Evolutionary conservation across 2,888 invertebrate species (phyloP), one percentile per base, ranked within the genome.

Genomic region (Notodonta ziczac): DNA sequence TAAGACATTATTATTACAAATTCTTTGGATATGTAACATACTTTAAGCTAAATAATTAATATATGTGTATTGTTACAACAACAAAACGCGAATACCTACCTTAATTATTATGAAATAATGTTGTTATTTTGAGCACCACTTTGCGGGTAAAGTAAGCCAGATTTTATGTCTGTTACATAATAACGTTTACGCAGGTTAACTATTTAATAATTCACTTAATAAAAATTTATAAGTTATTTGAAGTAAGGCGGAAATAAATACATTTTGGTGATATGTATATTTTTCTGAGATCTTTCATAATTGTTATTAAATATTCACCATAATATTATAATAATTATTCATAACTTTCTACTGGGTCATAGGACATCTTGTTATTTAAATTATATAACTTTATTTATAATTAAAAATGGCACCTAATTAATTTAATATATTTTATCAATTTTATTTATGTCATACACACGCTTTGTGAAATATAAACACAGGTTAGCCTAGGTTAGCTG

Each of bases 321-420:
- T 24, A 24, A 10, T 4, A 10, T 42, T 10, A 42, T 42, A 42
- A 8, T 42, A 9, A 42, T 9, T 42, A 42, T 24, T 24, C 24
- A 24, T 24, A 1, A 46, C 46, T 66, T 67, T 64, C 63, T 59
- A 59, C 58, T 14, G 57, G 59, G 58, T 62, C 60, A 56, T 24
- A 62, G 58, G 58, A 62, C 14, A 42, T 50, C 35, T 4, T 51
- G 24, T 56, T 63, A 67, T 61, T 62, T 24, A 60, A 69, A 67
- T 69, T 62, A 57, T 59, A 63, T 65, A 55, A 61, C 57, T 4
- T 46, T 10, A 55, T 42, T 16, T 59, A 13, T 54, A 24, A 2
- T 24, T 24, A 24, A 24, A 35, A 6, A n/a, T n/a, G n/a, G n/a
- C n/a, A n/a, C n/a, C n/a, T n/a, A n/a, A n/a, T n/a, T n/a, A n/a